Evolutionary conservation across 2,113 vertebrate species (phyloP).

Genomic region (Erythrocebus patas): DNA sequence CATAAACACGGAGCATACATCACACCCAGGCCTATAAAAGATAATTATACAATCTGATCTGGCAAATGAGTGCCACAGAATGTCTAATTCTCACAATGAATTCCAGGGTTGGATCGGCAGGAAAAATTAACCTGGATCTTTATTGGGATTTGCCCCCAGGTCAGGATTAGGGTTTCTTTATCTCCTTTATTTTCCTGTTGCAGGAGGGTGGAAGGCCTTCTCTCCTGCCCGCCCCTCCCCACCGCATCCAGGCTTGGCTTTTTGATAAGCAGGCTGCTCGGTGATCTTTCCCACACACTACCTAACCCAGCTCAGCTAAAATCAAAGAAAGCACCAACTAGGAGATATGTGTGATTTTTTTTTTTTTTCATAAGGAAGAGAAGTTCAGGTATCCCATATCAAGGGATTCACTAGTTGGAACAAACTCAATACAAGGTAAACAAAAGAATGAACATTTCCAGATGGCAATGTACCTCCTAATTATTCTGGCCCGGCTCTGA

Average conservation of each 20-base stretch:
- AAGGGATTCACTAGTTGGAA: not conserved
- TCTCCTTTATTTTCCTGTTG: conserved; percentile 46
- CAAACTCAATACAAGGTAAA: not conserved
- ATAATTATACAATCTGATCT: conserved; percentile 60
- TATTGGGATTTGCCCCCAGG: conserved; percentile 62
- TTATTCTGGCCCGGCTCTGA: not conserved
- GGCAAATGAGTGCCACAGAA: conserved; percentile 73
- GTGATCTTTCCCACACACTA: not conserved
- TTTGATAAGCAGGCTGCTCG: not conserved
- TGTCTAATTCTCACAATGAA: conserved; percentile 66
- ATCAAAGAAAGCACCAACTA: not conserved
- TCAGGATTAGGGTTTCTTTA: conserved; percentile 71
- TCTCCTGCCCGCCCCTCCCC: not conserved
- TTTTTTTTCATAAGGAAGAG: not conserved
- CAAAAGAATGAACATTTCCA: not conserved
- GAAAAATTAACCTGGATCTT: conserved; percentile 71
- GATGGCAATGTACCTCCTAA: not conserved
- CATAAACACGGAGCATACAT: not conserved
- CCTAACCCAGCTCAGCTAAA: not conserved
- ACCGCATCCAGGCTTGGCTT: not conserved
- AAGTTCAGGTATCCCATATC: not conserved
- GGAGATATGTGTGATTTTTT: not conserved
- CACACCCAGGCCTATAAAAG: conserved; percentile 71
- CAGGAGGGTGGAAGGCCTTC: conserved; percentile 8
- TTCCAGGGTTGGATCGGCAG: conserved; percentile 35